Evolutionary conservation across 2,113 vertebrate species (phyloP).

Genomic region (Microtus oregoni): DNA sequence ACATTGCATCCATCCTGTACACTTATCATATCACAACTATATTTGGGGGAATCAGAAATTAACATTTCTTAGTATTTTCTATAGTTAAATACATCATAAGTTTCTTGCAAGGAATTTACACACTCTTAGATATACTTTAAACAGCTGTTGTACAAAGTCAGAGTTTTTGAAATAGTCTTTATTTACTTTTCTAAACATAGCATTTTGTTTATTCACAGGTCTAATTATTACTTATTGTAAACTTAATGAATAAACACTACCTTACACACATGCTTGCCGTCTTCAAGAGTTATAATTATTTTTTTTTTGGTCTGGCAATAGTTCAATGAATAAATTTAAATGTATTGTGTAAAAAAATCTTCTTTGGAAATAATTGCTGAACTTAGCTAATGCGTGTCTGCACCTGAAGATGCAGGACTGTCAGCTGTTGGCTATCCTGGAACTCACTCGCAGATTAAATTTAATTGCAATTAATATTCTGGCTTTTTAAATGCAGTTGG

Average conservation of each 20-base stretch:
- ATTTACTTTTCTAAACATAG: neutral
- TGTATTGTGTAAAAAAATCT: neutral
- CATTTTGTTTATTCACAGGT: neutral
- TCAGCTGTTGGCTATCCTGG: neutral
- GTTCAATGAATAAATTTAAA: neutral
- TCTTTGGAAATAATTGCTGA: neutral
- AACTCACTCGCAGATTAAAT: neutral
- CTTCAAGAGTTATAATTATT: neutral
- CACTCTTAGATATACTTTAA: neutral
- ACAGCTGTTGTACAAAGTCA: neutral
- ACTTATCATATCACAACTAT: neutral
- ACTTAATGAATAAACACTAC: neutral
- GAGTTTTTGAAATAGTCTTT: neutral
- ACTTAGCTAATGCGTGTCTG: neutral
- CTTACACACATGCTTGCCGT: neutral
- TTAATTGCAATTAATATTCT: neutral
- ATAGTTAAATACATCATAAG: neutral
- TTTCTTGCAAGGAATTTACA: neutral
- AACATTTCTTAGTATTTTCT: neutral
- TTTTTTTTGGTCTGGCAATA: neutral
- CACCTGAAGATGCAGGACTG: neutral
- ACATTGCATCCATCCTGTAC: neutral
- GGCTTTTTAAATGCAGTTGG: neutral
- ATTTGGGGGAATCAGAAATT: neutral
- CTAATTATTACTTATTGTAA: neutral